Evolutionary conservation across 2,888 invertebrate genomes (phyloP), one percentile per base, ranked within the genome.

Genomic region (Eupithecia tripunctaria): DNA sequence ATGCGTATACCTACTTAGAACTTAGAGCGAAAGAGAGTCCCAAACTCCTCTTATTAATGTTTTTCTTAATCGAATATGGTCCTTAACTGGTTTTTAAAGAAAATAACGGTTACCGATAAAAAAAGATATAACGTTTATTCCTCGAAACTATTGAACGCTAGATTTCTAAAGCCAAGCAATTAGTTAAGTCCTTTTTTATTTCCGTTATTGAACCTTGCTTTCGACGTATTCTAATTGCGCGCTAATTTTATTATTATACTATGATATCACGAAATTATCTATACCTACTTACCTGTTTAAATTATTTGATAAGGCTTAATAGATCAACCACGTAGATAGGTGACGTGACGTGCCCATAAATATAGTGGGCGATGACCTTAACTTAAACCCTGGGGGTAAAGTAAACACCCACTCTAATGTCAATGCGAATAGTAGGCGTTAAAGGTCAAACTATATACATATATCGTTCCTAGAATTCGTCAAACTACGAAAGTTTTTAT

Each of bases 391-490:
- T 25, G 56, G 51, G 56, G 56, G 25, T 56, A 56, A 56, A 25
- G 25, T 56, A 56, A 56, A 25, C 47, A 47, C 51, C 56, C 56
- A 56, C 25, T n/a, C 56, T 25, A 25, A 25, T 56, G 12, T 56
- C 56, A 25, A 56, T 56, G 56, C 56, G 56, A 56, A 56, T 56
- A 25, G 56, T 56, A 5, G 56, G 56, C 14, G 56, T 4, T 47
- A 56, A 56, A 56, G 56, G 56, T 56, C 56, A 56, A 21, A 51
- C n/a, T n/a, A n/a, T n/a, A n/a, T n/a, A n/a, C n/a, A n/a, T n/a
- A n/a, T n/a, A n/a, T n/a, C n/a, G n/a, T n/a, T n/a, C n/a, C n/a
- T n/a, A n/a, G n/a, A n/a, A n/a, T n/a, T n/a, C n/a, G n/a, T n/a
- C n/a, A n/a, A n/a, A n/a, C n/a, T n/a, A n/a, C n/a, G n/a, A n/a